These are phyloP conservation scores for Battus philenor DNA, from an alignment of 1,140 invertebrate species.

Conservation along the genomic window DNA sequence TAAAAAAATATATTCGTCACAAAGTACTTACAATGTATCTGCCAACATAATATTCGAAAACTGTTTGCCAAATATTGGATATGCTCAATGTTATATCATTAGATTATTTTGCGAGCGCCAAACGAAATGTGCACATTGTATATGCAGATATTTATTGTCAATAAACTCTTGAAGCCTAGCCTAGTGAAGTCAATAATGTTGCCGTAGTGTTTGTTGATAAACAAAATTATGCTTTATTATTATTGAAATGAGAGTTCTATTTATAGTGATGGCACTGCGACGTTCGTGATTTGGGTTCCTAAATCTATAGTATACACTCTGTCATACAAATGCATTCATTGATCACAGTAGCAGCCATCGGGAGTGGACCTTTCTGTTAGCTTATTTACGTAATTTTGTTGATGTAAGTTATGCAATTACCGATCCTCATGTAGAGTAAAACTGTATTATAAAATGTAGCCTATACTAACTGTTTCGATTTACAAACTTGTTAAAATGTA, in stretches of 20 bases:
- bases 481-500: conserved; percentile 53
- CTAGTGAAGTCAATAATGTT: conserved; percentile 62
- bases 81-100: conserved; percentile 55
- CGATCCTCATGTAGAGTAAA: conserved; percentile 50
- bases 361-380: conserved; percentile 30
- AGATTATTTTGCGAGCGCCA: conserved; percentile 18
- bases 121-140: conserved; percentile 62
- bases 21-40: conserved; percentile 40
- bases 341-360: conserved; percentile 22
- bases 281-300: conserved; percentile 59
- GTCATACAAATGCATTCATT: conserved; percentile 20
- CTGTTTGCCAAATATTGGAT: conserved; percentile 47
- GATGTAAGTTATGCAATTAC: conserved; percentile 45
- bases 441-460: conserved; percentile 53
- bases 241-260: conserved; percentile 56
- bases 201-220: conserved; percentile 62
- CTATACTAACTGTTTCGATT: conserved; percentile 50
- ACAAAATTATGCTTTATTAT: conserved; percentile 70
- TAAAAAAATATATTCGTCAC: conserved; percentile 31
- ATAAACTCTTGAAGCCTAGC: conserved; percentile 50
- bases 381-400: conserved; percentile 50
- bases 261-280: conserved; percentile 56
- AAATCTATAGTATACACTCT: conserved; percentile 28
- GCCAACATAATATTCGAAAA: conserved; percentile 20
- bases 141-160: conserved; percentile 54